A percentile compares a stretch with the other conserved stretches of the same genome.
These are phyloP conservation scores for Diplolepis rosae DNA, from an alignment of 2,888 invertebrate genomes.

Conservation along the genomic window DNA sequence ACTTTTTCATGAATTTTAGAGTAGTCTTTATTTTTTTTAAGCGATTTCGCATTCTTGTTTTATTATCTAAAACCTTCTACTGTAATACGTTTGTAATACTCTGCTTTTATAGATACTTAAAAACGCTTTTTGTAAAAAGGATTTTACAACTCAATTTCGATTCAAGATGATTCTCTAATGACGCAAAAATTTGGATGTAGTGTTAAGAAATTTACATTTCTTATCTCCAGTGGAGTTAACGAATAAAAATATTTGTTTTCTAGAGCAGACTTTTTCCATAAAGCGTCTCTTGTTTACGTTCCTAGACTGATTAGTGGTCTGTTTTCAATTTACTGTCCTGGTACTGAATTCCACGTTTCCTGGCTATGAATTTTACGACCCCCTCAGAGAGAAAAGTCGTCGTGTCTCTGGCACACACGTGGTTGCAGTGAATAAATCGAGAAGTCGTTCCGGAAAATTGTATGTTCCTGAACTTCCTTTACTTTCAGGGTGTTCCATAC, in stretches of 20 bases:
- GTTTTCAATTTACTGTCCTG: conserved; percentile 9
- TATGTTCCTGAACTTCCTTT: conserved; percentile 11
- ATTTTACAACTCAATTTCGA: too few relatives aligned
- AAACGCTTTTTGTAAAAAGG: too few relatives aligned
- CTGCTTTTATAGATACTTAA: too few relatives aligned
- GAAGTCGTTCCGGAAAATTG: conserved; percentile 20
- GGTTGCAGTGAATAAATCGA: conserved; percentile 12
- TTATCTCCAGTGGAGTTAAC: too few relatives aligned
- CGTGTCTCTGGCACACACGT: background rate
- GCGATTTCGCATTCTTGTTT: conserved; percentile 12
- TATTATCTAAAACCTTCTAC: background rate
- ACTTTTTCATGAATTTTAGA: background rate
- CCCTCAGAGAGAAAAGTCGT: background rate
- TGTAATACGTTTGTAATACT: background rate
- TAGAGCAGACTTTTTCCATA: background rate
- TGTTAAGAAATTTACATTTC: too few relatives aligned
- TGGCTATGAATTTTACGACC: conserved; percentile 2
- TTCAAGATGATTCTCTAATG: too few relatives aligned
- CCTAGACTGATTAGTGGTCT: background rate
- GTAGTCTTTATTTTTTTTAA: background rate
- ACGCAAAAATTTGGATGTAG: too few relatives aligned
- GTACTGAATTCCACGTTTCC: conserved; percentile 4
- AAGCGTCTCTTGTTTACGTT: background rate
- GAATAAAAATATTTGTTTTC: too few relatives aligned
- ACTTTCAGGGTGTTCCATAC: background rate